Percentiles rank a stretch among this genome's conserved stretches.
These are phyloP conservation scores for Pseudopipra pipra DNA, from an alignment of 2,113 vertebrate genomes.

Conservation along the genomic window DNA sequence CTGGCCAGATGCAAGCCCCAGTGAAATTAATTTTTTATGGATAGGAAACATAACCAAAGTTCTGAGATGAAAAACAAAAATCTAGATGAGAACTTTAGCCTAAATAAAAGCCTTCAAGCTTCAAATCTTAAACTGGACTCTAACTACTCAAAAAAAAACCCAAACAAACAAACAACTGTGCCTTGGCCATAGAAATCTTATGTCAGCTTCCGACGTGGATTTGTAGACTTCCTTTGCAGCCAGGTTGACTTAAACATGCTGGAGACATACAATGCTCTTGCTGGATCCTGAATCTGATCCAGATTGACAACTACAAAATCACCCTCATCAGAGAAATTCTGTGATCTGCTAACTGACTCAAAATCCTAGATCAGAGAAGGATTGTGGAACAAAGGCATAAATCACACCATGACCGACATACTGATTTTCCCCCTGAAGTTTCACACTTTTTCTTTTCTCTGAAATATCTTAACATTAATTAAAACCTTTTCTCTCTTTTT, in stretches of 20 bases:
- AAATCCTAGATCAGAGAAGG: background rate
- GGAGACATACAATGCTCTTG: background rate
- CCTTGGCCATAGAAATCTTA: background rate
- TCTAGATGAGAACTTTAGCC: background rate
- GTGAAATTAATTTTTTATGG: background rate
- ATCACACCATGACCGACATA: background rate
- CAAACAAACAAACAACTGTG: background rate
- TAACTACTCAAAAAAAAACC: background rate
- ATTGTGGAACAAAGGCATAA: background rate
- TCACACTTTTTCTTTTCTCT: background rate
- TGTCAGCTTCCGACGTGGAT: fast-evolving
- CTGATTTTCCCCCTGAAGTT: background rate
- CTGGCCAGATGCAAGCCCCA: background rate
- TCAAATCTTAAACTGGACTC: background rate
- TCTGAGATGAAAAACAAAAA: background rate
- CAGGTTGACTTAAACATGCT: background rate
- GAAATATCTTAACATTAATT: background rate
- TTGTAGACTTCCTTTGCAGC: background rate
- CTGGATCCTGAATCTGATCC: background rate
- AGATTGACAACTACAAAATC: background rate
- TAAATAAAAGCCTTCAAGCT: background rate
- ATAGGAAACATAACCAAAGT: background rate
- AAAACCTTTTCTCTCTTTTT: background rate
- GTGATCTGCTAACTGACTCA: background rate
- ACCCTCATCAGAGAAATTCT: background rate